Base-by-base conservation (phyloP, 2,113 vertebrate species). In the Prunella fulvescens region DNA sequence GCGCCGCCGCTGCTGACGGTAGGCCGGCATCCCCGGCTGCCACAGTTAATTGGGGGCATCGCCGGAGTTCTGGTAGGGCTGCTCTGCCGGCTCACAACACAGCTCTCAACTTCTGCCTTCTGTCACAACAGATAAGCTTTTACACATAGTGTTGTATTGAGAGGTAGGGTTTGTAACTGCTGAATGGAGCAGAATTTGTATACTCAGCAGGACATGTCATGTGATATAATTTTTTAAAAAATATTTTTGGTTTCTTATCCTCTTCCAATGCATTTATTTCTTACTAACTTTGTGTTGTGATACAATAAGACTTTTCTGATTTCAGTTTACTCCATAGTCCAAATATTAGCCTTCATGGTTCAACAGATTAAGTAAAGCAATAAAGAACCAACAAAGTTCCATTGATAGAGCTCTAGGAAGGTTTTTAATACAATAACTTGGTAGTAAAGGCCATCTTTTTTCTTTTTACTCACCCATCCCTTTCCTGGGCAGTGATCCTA, bases 211-310 rank as follows among this genome's bases (percentile, higher is more conserved):
- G 31, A 14, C 22, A 54, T 17, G 42, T 35, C 10, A 11, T 11
- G 31, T 16, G n/a, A 86, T 74, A 39, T 35, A 2, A 1, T 28
- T 29, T 45, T n/a, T 0, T 0, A 5, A 4, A 7, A 33, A 12
- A 3, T 23, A 3, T 17, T 61, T 84, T 50, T 17, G 4, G 31
- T 90, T 89, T 64, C 45, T 71, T 74, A 12, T 7, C 8, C 17
- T 61, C 37, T 50, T 13, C 42, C 2, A 0, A 37, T 11, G 14
- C 6, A 0, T 76, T 67, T 35, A 23, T 60, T 77, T 86, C 40
- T 31, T 61, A 31, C 7, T 62, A 23, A 25, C 47, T 81, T 84
- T 53, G 7, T 40, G 6, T 25, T 77, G 11, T 3, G 1, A 28
- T 72, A 7, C 33, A 48, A 0, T 53, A 26, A 77, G 29, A 14